phyloP scores from a whole-genome alignment of 2,113 vertebrate species.

The Pomatorhinus ruficollis region DNA sequence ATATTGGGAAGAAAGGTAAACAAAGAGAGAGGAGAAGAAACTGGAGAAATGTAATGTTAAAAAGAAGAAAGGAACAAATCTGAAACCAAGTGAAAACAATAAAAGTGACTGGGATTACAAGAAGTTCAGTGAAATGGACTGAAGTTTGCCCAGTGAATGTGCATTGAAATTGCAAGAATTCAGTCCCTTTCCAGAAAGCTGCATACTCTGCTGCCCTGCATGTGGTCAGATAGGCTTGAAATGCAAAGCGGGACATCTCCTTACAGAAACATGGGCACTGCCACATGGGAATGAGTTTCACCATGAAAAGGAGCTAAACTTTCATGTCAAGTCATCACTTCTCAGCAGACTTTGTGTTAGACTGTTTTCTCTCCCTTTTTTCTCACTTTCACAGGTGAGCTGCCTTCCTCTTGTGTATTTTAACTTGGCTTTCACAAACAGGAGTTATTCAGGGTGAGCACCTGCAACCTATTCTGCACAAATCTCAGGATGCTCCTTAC shows the following conservation, averaged over 20 bases:
- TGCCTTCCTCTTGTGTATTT: background rate
- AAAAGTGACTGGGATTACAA: background rate
- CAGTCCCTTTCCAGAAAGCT: background rate
- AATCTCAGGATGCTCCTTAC: background rate
- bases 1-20: background rate
- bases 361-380: background rate
- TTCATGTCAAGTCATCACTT: background rate
- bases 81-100: background rate
- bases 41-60: background rate
- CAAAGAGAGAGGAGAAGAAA: background rate
- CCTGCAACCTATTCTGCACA: background rate
- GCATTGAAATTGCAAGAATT: background rate
- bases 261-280: background rate
- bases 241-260: background rate
- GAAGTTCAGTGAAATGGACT: background rate
- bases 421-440: background rate
- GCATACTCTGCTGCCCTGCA: background rate
- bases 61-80: background rate
- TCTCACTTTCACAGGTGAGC: background rate
- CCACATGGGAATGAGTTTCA: rapidly evolving
- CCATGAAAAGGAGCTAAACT: background rate
- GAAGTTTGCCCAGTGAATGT: background rate
- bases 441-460: background rate
- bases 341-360: background rate
- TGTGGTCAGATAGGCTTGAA: rapidly evolving